These are phyloP conservation scores for Bombus sylvicola DNA, from an alignment of 1,140 invertebrate genomes.

Conservation along the genomic window DNA sequence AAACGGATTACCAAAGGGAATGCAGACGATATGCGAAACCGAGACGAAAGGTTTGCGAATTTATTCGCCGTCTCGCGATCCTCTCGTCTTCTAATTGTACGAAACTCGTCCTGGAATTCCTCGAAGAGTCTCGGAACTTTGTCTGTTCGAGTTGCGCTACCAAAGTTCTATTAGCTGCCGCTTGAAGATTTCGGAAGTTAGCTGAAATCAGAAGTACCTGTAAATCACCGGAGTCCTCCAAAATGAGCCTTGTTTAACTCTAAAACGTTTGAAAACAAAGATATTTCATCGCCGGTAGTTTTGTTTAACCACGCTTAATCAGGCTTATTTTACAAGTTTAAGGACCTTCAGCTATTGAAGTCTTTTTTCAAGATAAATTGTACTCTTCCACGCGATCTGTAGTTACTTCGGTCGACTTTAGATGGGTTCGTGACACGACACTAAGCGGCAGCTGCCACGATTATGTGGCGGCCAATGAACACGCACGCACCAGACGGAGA, in stretches of 20 bases:
- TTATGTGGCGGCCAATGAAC: background rate
- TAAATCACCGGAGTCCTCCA: background rate
- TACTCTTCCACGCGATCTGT: background rate
- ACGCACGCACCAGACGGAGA: background rate
- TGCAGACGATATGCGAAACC: background rate
- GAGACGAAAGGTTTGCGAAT: slow-evolving; percentile 24
- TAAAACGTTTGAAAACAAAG: background rate
- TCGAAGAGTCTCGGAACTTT: background rate
- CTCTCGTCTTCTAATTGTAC: slow-evolving; percentile 17
- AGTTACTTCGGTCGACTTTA: background rate
- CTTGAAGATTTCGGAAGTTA: background rate
- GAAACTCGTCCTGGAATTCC: background rate
- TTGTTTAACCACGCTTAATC: background rate
- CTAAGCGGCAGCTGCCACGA: background rate
- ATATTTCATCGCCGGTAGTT: background rate
- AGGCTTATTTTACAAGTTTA: background rate
- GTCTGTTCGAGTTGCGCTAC: background rate
- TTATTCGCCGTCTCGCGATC: background rate
- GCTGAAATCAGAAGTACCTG: background rate
- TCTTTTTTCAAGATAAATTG: background rate
- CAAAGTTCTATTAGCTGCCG: background rate
- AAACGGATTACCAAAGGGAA: slow-evolving; percentile 32
- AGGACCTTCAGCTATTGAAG: background rate
- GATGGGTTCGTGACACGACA: background rate
- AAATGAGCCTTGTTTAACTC: background rate